A percentile compares a stretch with the other conserved stretches of the same genome.
Conservation (phyloP, 2,888 invertebrate genomes). For the Priocnemis perturbator region DNA sequence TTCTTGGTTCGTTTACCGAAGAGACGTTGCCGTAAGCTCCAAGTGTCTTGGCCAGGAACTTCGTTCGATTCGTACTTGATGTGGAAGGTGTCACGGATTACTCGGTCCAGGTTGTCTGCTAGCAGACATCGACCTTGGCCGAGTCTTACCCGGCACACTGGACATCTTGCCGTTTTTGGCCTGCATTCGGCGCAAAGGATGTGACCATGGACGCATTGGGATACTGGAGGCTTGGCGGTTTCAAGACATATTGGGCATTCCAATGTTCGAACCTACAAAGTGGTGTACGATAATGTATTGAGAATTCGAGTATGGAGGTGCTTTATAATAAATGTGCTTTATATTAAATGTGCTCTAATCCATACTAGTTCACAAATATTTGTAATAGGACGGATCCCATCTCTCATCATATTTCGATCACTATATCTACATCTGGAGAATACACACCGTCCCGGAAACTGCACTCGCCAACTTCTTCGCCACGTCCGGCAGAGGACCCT, state of each 20-base stretch:
- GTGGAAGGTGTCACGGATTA: slow-evolving; percentile 65
- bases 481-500: slow-evolving; percentile 69
- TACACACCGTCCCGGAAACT: slow-evolving; percentile 64
- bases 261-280: slow-evolving; percentile 64
- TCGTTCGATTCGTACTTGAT: slow-evolving; percentile 13
- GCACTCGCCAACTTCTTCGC: slow-evolving; percentile 67
- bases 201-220: slow-evolving; percentile 81
- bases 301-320: not conserved
- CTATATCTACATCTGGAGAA: no score
- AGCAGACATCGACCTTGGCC: slow-evolving; percentile 71
- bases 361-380: not conserved
- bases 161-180: slow-evolving; percentile 78
- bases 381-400: not conserved
- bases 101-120: slow-evolving; percentile 69
- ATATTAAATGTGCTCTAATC: not conserved
- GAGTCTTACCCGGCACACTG: slow-evolving; percentile 78
- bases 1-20: slow-evolving; percentile 51
- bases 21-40: slow-evolving; percentile 51
- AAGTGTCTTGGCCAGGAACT: not conserved
- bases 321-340: not conserved
- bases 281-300: not conserved
- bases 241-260: slow-evolving; percentile 82
- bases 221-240: slow-evolving; percentile 80
- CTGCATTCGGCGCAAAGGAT: slow-evolving; percentile 79
- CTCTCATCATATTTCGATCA: no score